phyloP scores from a whole-genome alignment of 2,888 invertebrate species.

The Platycheirus rosarum region DNA sequence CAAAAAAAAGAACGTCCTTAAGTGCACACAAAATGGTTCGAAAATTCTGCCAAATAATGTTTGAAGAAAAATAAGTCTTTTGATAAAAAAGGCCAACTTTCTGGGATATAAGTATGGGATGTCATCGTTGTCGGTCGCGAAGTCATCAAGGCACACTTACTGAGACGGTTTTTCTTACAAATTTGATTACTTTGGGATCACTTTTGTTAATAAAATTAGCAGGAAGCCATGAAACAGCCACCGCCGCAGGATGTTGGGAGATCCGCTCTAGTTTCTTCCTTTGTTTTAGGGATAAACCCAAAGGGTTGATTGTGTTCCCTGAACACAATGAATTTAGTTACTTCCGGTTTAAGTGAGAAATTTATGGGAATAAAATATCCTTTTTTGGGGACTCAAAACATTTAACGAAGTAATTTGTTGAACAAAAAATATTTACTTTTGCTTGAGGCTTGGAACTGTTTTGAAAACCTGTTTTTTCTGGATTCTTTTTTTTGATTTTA shows the following conservation, averaged over 20 bases:
- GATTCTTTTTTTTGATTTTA: no score
- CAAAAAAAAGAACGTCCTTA: neutral
- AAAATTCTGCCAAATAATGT: conserved; percentile 29
- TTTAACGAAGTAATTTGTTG: no score
- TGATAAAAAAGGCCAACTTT: conserved; percentile 1
- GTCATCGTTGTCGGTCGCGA: no score
- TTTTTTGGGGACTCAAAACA: no score
- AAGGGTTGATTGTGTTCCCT: no score
- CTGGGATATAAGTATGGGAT: neutral
- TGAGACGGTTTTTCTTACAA: conserved; percentile 43
- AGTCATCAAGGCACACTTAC: conserved; percentile 17
- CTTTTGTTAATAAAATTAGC: conserved; percentile 57
- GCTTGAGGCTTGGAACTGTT: no score
- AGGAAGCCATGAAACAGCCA: conserved; percentile 52
- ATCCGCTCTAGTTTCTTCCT: conserved; percentile 3
- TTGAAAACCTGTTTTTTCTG: no score
- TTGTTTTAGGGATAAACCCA: no score
- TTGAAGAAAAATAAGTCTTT: conserved; percentile 5
- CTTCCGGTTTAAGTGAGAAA: no score
- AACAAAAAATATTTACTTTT: no score
- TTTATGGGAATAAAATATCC: no score
- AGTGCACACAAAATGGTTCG: conserved; percentile 38
- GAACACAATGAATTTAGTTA: no score
- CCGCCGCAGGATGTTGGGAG: neutral
- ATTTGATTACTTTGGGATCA: conserved; percentile 52